A percentile compares a stretch with the other conserved stretches of the same genome.
Conservation (phyloP, 1,140 invertebrate genomes). For the Diorhabda sublineata region DNA sequence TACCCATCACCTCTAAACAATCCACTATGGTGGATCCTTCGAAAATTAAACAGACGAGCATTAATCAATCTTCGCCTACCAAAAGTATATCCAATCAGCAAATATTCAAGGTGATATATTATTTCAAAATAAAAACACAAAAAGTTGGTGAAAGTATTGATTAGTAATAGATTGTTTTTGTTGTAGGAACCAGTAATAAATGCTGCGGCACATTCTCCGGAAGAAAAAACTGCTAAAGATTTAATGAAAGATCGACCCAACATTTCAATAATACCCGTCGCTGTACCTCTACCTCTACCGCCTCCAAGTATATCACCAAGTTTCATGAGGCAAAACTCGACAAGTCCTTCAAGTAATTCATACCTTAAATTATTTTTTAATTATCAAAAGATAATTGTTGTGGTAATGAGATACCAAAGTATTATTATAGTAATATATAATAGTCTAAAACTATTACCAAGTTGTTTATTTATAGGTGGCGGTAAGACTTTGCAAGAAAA, state of each 20-base stretch:
- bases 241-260: conserved; percentile 42
- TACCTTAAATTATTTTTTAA: conserved; percentile 3
- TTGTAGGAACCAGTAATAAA: conserved; percentile 21
- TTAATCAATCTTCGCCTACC: background rate
- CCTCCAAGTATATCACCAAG: conserved; percentile 10
- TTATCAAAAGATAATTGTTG: background rate
- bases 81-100: conserved; percentile 15
- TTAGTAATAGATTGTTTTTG: background rate
- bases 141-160: background rate
- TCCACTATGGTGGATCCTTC: conserved; percentile 1
- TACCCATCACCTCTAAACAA: conserved; percentile 13
- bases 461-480: background rate
- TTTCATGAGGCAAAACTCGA: conserved; percentile 16
- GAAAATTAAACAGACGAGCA: conserved; percentile 4
- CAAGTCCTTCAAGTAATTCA: conserved; percentile 11
- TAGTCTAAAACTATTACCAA: too few relatives aligned
- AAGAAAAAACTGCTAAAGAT: conserved; percentile 29
- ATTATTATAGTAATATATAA: too few relatives aligned
- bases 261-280: conserved; percentile 44
- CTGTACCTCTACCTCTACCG: conserved; percentile 7
- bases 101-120: conserved; percentile 21
- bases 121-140: background rate
- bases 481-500: conserved; percentile 60
- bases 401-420: too few relatives aligned
- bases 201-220: conserved; percentile 15